phyloP scores from a whole-genome alignment of 2,888 invertebrate species.

The Thymelicus acteon region DNA sequence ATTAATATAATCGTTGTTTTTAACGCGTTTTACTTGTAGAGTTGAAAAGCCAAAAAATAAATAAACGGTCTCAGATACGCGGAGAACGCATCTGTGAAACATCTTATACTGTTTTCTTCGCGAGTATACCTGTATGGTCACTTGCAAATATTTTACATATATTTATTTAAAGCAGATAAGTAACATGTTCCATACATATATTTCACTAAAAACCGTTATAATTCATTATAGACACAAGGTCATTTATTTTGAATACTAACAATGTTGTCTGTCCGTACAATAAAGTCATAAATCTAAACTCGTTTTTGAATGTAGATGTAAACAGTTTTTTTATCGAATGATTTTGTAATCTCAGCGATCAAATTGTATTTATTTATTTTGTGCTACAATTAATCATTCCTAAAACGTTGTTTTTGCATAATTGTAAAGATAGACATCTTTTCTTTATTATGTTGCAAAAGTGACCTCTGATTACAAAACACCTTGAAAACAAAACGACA shows the following conservation, averaged over 20 bases:
- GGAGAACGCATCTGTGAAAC: no score
- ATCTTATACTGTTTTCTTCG: constrained; percentile 10
- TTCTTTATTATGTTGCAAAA: constrained; percentile 20
- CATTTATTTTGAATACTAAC: constrained; percentile 38
- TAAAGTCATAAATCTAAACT: constrained; percentile 33
- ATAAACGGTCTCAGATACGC: no score
- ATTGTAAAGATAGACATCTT: constrained; percentile 27
- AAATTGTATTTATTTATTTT: constrained; percentile 31
- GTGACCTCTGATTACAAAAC: not conserved
- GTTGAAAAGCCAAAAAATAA: no score
- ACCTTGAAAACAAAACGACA: not conserved
- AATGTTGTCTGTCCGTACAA: constrained; percentile 38
- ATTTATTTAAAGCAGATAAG: constrained; percentile 42
- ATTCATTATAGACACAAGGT: constrained; percentile 33
- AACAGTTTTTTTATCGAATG: constrained; percentile 27
- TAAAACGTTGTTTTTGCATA: constrained; percentile 29
- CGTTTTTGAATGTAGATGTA: constrained; percentile 29
- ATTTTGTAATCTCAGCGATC: constrained; percentile 27
- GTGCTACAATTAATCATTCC: constrained; percentile 24
- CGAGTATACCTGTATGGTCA: constrained; percentile 44
- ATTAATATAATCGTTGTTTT: no score
- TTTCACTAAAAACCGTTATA: constrained; percentile 41
- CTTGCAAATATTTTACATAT: constrained; percentile 48
- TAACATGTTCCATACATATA: constrained; percentile 37
- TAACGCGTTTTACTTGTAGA: no score